Evolutionary conservation across 2,888 invertebrate genomes (phyloP).

Genomic region (Athalia rosae): DNA sequence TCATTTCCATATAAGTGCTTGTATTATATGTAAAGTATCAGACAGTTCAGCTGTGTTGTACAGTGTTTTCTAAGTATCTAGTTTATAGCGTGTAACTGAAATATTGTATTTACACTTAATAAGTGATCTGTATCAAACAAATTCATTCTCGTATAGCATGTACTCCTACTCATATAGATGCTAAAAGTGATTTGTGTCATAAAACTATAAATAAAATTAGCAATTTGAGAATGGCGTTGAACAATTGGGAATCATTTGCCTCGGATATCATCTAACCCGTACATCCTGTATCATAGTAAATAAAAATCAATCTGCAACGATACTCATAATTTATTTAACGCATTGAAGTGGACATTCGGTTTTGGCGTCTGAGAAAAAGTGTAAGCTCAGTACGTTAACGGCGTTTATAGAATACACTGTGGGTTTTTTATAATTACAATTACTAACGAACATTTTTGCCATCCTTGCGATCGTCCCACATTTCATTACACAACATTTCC

Average conservation of each 20-base stretch:
- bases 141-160: constrained; percentile 73
- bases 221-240: constrained; percentile 70
- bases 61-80: constrained; percentile 74
- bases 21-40: constrained; percentile 73
- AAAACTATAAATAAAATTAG: constrained; percentile 72
- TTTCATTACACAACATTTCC: constrained; percentile 63
- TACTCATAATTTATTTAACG: constrained; percentile 28
- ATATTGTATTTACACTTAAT: constrained; percentile 72
- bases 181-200: constrained; percentile 74
- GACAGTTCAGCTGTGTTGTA: constrained; percentile 73
- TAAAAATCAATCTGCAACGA: background rate
- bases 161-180: constrained; percentile 73
- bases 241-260: background rate
- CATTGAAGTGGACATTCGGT: constrained; percentile 31
- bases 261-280: background rate
- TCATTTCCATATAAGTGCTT: constrained; percentile 62
- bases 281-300: background rate
- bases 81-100: constrained; percentile 73
- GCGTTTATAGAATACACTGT: constrained; percentile 66
- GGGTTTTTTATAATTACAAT: constrained; percentile 61
- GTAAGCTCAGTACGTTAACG: constrained; percentile 61
- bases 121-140: constrained; percentile 74
- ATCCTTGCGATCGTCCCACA: constrained; percentile 61
- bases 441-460: constrained; percentile 59
- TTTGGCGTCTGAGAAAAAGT: constrained; percentile 60